A percentile compares a stretch with the other conserved stretches of the same genome.
Conservation (phyloP, 1,140 invertebrate species). For the Proales similis region DNA sequence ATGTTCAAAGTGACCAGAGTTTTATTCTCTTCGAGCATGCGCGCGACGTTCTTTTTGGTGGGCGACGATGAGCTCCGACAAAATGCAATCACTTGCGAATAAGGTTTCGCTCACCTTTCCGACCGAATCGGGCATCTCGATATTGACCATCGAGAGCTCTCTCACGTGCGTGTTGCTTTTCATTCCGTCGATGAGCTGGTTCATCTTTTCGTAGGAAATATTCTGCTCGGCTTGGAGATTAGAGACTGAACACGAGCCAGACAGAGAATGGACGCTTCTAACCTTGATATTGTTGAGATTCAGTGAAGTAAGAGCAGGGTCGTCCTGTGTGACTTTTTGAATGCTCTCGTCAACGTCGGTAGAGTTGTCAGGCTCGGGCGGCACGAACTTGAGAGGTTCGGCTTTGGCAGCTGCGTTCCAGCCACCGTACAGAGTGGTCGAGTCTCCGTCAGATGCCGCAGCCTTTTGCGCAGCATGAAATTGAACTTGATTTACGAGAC, state of each 20-base stretch:
- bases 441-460: not conserved
- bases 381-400: slow-evolving; percentile 78
- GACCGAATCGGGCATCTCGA: slow-evolving; percentile 77
- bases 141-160: slow-evolving; percentile 82
- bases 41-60: slow-evolving; percentile 47
- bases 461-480: slow-evolving; percentile 74
- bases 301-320: slow-evolving; percentile 73
- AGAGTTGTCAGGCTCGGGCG: slow-evolving; percentile 79
- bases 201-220: slow-evolving; percentile 89
- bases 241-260: not conserved
- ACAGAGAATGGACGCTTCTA: not conserved
- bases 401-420: slow-evolving; percentile 73
- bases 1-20: slow-evolving; percentile 81
- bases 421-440: not conserved
- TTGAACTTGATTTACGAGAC: slow-evolving; percentile 99
- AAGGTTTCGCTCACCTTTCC: slow-evolving; percentile 60
- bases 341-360: slow-evolving; percentile 86
- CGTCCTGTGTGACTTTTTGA: slow-evolving; percentile 75
- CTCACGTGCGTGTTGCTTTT: slow-evolving; percentile 82
- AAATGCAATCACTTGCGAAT: no score
- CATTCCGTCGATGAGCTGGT: slow-evolving; percentile 76
- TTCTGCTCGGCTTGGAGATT: slow-evolving; percentile 62
- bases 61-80: not conserved
- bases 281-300: slow-evolving; percentile 96
- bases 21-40: slow-evolving; percentile 75